phyloP scores from a whole-genome alignment of 2,797 vertebrate genomes.

The Periparus ater region DNA sequence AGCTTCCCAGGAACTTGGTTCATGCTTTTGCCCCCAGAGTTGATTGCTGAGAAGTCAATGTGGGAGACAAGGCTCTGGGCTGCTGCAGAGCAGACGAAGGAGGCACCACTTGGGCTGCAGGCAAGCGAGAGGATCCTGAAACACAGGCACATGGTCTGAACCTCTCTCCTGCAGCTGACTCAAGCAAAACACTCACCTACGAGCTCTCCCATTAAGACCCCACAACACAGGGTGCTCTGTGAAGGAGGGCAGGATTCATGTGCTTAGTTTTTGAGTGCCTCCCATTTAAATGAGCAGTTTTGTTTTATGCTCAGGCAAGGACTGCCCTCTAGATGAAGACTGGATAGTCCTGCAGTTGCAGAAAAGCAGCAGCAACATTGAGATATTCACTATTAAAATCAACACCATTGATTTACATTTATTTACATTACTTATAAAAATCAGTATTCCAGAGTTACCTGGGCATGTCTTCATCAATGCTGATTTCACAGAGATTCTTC shows the following conservation, averaged over 20 bases:
- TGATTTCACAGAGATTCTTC: slow-evolving; percentile 96
- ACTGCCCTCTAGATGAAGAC: not conserved
- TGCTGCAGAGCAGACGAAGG: slow-evolving; percentile 94
- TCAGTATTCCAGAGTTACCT: slow-evolving; percentile 75
- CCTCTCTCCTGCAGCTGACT: not conserved
- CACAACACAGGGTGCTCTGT: not conserved
- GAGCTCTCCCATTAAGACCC: not conserved
- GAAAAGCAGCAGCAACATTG: not conserved
- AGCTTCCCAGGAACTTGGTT: slow-evolving; percentile 87
- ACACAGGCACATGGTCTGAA: slow-evolving; percentile 2
- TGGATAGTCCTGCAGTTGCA: not conserved
- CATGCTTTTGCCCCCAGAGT: slow-evolving; percentile 64
- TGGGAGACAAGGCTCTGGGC: slow-evolving; percentile 76
- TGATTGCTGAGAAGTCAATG: slow-evolving; percentile 55
- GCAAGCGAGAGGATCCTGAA: slow-evolving; percentile 92
- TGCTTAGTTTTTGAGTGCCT: not conserved
- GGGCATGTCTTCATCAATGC: slow-evolving; percentile 89
- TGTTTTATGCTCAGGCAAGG: not conserved
- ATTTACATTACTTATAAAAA: not conserved
- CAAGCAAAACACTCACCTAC: not conserved
- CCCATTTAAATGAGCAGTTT: not conserved
- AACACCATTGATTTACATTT: not conserved
- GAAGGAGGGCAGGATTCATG: not conserved
- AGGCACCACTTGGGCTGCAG: slow-evolving; percentile 93
- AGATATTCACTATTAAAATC: not conserved